These are phyloP conservation scores for Anadara kagoshimensis DNA, from an alignment of 1,140 invertebrate species.

Conservation along the genomic window DNA sequence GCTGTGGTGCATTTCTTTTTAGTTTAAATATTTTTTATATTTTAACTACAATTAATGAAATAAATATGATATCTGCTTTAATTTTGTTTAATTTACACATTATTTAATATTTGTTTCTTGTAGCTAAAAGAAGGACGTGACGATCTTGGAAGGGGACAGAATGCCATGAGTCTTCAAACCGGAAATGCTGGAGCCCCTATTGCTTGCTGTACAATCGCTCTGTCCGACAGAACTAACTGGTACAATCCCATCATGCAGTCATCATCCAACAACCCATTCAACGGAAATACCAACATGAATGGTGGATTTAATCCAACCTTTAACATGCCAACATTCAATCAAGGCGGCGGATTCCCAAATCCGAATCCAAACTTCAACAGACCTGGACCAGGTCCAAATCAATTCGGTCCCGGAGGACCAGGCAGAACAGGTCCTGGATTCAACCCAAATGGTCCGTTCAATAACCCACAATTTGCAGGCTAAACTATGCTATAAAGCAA, in stretches of 20 bases:
- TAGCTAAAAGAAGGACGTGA: constrained; percentile 74
- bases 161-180: constrained; percentile 74
- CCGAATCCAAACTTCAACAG: constrained; percentile 1
- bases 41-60: too few relatives aligned
- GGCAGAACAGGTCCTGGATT: neutral
- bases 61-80: neutral
- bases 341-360: too few relatives aligned
- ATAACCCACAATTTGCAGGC: neutral
- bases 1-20: too few relatives aligned
- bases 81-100: neutral
- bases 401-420: neutral
- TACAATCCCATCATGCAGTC: constrained; percentile 28
- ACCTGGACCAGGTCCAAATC: constrained; percentile 8
- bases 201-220: constrained; percentile 76
- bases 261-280: too few relatives aligned
- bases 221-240: constrained; percentile 39
- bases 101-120: neutral
- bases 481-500: too few relatives aligned
- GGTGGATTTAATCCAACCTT: constrained; percentile 8
- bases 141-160: constrained; percentile 76
- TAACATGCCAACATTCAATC: neutral
- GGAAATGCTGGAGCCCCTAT: constrained; percentile 77
- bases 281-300: too few relatives aligned
- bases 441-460: neutral
- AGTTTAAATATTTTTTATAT: too few relatives aligned